Evolutionary conservation across 2,888 invertebrate genomes (phyloP), one percentile per base, ranked within the genome.

Genomic region (Liodrosophila aerea): DNA sequence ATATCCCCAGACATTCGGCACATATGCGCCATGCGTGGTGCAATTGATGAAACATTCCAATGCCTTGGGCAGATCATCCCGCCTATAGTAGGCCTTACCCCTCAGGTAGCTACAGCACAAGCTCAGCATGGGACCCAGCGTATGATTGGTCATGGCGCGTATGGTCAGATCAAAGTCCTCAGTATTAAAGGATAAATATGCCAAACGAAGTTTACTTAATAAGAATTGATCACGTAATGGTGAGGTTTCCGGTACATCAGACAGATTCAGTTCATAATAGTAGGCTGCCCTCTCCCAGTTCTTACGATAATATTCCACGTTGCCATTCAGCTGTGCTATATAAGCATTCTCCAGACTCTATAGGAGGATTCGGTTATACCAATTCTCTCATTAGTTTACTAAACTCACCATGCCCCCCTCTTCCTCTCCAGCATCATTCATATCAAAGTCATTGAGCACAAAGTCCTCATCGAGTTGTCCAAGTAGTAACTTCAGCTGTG

Each of bases 1-100:
- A 44, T 68, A 88, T 0, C 71, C 88, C 87, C 87, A 87, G 8
- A 72, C 58, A 43, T 85, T 73, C 2, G 88, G 85, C 8, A 88
- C 37, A 63, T 87, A 83, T 3, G 64, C 41, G 0, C 44, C 41
- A 29, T 45, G 40, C 4, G 39, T 44, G 4, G 88, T 87, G 44
- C 78, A 71, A 1, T 44, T 18, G 7, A 66, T 57, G 43, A 87
- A 88, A 15, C 37, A 54, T 0, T 62, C 15, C 9, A 73, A 7
- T 0, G 88, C 74, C 39, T 72, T 73, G 1, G 63, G 37, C 4
- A 68, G 41, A 0, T 68, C 43, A 0, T 49, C 44, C 11, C 78
- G 15, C 56, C 74, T 74, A 8, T 78, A 72, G 44, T 72, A 76
- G 0, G 76, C 71, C 53, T 76, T 81, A 7, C 88, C 87, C 12